Evolutionary conservation across 2,888 invertebrate species (phyloP), one percentile per base, ranked within the genome.

Genomic region (Mesopsocus fuscifrons): DNA sequence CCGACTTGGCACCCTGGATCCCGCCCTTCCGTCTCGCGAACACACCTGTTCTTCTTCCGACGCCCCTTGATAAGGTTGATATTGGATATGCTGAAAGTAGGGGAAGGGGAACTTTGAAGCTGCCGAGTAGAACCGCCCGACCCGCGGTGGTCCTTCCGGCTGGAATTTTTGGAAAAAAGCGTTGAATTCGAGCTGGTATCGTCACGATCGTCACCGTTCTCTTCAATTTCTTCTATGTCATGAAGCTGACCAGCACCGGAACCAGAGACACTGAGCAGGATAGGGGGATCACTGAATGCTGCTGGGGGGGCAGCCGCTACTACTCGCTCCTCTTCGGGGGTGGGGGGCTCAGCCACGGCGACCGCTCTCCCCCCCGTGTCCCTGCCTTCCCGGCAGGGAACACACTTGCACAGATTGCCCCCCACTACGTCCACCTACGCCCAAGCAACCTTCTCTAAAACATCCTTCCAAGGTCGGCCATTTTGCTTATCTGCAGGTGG

Each of bases 31-130:
- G n/a, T n/a, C n/a, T n/a, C n/a, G n/a, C n/a, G n/a, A n/a, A n/a
- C n/a, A n/a, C n/a, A n/a, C n/a, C n/a, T n/a, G n/a, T 38, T 38
- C 21, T 38, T 38, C 38, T 38, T 38, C 21, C 38, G 15, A 13
- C 38, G 17, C n/a, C 38, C 38, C 38, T 38, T 38, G 21, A 38
- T 38, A n/a, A 38, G 21, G 20, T 38, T 16, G n/a, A 38, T 38
- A 38, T 38, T 38, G 17, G 38, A 38, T 38, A 38, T 38, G 38
- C 38, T 38, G 20, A 38, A 38, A n/a, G 38, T 38, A 38, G 38
- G 38, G 13, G 38, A 38, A 15, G 38, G 38, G n/a, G 38, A 38
- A 20, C 38, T 38, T 38, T 38, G 38, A 6, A 38, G 20, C 38
- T 38, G 38, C 21, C 38, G 17, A 6, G 26, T 26, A 3, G 38